Evolutionary conservation across 2,113 vertebrate genomes (phyloP), one percentile per base, ranked within the genome.

Genomic region (Callionymus lyra): DNA sequence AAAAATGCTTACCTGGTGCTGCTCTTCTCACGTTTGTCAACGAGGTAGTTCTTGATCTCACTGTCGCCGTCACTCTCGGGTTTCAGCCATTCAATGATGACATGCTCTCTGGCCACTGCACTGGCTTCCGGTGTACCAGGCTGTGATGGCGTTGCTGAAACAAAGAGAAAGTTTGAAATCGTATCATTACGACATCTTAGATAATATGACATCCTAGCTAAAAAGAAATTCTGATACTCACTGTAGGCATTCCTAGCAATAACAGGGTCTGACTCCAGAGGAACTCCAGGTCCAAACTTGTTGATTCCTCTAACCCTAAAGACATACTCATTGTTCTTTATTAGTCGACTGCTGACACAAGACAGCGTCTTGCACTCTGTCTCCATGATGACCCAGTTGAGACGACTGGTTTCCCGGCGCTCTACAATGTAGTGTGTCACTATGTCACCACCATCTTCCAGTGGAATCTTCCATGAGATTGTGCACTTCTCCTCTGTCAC

Each of bases 401-500:
- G 91, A 38, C 95, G 88, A 76, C 94, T 99, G 16, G 95, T 99
- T 81, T 99, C 95, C 0, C 94, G 92, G 34, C 94, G 88, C 80
- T 98, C 95, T 58, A 99, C 79, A 0, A 96, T 80, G 55, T 96
- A 99, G 64, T 98, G 92, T 17, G 80, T 85, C 40, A 93, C 81
- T 40, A 55, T 48, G 74, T 91, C 89, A 37, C 95, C 94, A 48
- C 95, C 95, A 12, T 99, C 94, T 77, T 97, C 93, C 63, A 87
- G 75, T 13, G 95, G 93, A 38, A 89, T 81, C 50, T 82, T 94
- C 95, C 95, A 99, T 36, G 93, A 82, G 53, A 98, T 81, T 0
- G 93, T 90, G 42, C 94, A 99, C 64, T 98, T 99, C 68, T 99
- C 94, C 57, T 99, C 93, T 9, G 94, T 97, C 50, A 98, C 82